Evolutionary conservation across 2,113 vertebrate genomes (phyloP).

Genomic region (Albula glossodonta): DNA sequence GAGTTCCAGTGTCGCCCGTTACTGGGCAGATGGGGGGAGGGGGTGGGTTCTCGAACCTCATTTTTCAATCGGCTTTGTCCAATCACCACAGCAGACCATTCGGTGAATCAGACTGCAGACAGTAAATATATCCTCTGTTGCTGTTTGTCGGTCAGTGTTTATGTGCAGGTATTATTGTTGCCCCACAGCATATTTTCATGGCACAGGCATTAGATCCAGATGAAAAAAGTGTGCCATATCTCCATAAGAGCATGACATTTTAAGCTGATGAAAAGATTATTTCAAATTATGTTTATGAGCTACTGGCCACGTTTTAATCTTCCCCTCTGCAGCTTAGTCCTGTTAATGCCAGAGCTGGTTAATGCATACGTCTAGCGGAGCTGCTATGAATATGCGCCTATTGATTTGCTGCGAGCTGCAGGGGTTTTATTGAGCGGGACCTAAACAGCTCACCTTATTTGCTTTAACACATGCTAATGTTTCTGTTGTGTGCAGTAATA

Average conservation of each 20-base stretch:
- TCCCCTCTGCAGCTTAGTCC: slow-evolving; percentile 18
- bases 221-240: slow-evolving; percentile 19
- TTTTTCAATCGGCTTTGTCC: slow-evolving; percentile 21
- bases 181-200: slow-evolving; percentile 6
- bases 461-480: slow-evolving; percentile 14
- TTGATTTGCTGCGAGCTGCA: background rate
- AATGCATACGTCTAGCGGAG: background rate
- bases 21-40: slow-evolving; percentile 26
- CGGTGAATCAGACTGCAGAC: background rate
- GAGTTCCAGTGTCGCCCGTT: slow-evolving; percentile 11
- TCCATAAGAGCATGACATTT: background rate
- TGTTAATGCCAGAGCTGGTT: slow-evolving; percentile 5
- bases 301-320: slow-evolving; percentile 22
- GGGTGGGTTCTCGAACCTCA: background rate
- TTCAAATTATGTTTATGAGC: slow-evolving; percentile 25
- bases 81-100: slow-evolving; percentile 10
- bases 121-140: background rate
- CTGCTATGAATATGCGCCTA: slow-evolving; percentile 1
- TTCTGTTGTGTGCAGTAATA: slow-evolving; percentile 15
- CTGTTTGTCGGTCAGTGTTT: slow-evolving; percentile 22
- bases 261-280: slow-evolving; percentile 26
- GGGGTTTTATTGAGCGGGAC: background rate
- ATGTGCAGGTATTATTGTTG: slow-evolving; percentile 15
- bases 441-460: background rate
- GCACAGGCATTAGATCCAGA: slow-evolving; percentile 16